Conservation (phyloP, 2,113 vertebrate species). For the Entomyzon cyanotis region DNA sequence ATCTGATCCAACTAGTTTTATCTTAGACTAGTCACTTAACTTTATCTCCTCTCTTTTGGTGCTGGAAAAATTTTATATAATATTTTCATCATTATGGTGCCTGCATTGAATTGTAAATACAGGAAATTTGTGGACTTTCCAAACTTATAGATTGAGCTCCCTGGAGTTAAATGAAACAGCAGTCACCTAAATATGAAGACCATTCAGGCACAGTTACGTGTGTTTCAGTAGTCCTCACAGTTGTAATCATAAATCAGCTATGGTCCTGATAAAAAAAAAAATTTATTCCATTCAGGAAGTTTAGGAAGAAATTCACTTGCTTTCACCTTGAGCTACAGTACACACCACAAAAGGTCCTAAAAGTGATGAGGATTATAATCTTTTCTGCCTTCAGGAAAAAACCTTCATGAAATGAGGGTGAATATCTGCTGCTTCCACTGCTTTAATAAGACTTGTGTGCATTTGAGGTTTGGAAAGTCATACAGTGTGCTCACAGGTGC, state of each 20-base stretch:
- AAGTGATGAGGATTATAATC: neutral
- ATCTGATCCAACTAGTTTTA: constrained; percentile 11
- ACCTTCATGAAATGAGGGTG: neutral
- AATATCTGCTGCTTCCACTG: neutral
- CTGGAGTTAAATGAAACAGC: neutral
- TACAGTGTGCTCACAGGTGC: neutral
- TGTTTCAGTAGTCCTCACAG: neutral
- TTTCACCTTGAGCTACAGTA: neutral
- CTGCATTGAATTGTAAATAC: neutral
- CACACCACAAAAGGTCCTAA: neutral
- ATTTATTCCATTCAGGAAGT: neutral
- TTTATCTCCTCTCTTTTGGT: neutral
- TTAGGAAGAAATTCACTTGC: neutral
- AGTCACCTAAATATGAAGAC: neutral
- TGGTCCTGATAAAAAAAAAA: neutral
- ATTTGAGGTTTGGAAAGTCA: neutral
- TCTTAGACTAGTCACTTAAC: neutral
- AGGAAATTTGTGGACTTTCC: neutral
- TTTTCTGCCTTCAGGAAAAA: neutral
- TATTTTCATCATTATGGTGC: neutral
- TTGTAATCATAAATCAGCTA: neutral
- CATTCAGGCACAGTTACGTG: neutral
- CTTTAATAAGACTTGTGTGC: neutral
- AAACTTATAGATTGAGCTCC: neutral
- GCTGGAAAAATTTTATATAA: neutral